These are phyloP conservation scores for Acrossocheilus wenchowensis DNA, from an alignment of 2,797 vertebrate genomes.

Conservation along the genomic window DNA sequence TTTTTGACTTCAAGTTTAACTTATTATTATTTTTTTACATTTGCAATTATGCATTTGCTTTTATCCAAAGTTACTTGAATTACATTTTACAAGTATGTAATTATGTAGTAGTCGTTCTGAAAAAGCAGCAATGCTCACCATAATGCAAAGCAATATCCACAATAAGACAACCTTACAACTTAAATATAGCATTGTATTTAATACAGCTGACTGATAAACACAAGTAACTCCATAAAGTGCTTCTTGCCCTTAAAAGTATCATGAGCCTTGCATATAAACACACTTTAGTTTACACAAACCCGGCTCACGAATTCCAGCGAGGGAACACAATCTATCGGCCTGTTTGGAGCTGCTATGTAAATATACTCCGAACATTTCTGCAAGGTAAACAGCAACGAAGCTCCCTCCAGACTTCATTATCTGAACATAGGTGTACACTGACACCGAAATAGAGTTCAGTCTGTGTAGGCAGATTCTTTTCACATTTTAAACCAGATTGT, in stretches of 20 bases:
- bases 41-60: not conserved
- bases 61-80: too few relatives aligned
- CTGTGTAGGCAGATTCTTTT: not conserved
- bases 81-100: not conserved
- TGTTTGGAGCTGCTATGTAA: not conserved
- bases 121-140: not conserved
- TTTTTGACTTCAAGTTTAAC: not conserved
- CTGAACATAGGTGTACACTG: not conserved
- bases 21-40: too few relatives aligned
- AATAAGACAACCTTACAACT: not conserved
- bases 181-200: not conserved
- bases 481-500: not conserved
- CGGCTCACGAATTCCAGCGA: not conserved
- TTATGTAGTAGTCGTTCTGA: not conserved
- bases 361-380: not conserved
- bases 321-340: not conserved
- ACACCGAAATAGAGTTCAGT: not conserved
- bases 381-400: not conserved
- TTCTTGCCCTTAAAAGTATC: constrained; percentile 6
- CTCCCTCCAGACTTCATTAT: not conserved
- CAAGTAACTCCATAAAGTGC: not conserved
- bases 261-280: not conserved
- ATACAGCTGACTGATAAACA: not conserved
- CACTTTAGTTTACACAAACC: constrained; percentile 12
- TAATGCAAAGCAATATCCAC: not conserved